Base-by-base conservation (phyloP, 2,888 invertebrate genomes). In the Ormyrus thymus region DNA sequence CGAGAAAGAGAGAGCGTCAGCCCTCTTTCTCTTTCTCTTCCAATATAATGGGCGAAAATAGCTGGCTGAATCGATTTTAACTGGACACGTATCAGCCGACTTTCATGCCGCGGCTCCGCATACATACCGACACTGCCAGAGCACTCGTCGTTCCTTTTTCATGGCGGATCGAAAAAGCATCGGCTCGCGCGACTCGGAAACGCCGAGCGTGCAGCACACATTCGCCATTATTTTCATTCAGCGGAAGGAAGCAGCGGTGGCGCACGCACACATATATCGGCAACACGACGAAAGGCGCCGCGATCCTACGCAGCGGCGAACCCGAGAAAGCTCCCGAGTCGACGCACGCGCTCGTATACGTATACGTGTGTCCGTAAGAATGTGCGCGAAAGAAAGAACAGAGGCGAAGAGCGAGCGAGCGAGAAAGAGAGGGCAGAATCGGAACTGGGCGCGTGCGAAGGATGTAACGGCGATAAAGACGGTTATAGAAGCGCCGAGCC, bases 61-160 rank as follows among this genome's bases (percentile, higher is more conserved):
- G 82, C 82, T 79, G 58, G 80, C 78, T 81, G 80, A 81, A 83
- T 83, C 83, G 83, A 83, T 82, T 81, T 81, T 81, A 80, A 77
- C 81, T 78, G 82, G 81, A 79, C 71, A 78, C 81, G 50, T 71
- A 71, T 66, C 53, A 56, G 78, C 45, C 66, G 72, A 51, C 55
- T 59, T 53, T 78, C 48, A 51, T 53, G 61, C 29, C 46, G 59
- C 13, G 50, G 29, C 10, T 15, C 70, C 65, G 64, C 64, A 70
- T 72, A 77, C 66, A 77, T 10, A 6, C 11, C 45, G 50, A 53
- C 10, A 10, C 9, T 7, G 29, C 51, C 46, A 10, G n/a, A 9
- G 29, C 53, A 29, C 29, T 29, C 29, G 29, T 11, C 3, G 13
- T 29, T 66, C 43, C 43, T 11, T 5, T 56, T 45, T 62, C 62